Evolutionary conservation across 1,140 invertebrate genomes (phyloP).

Genomic region (Schlechtendalia chinensis): DNA sequence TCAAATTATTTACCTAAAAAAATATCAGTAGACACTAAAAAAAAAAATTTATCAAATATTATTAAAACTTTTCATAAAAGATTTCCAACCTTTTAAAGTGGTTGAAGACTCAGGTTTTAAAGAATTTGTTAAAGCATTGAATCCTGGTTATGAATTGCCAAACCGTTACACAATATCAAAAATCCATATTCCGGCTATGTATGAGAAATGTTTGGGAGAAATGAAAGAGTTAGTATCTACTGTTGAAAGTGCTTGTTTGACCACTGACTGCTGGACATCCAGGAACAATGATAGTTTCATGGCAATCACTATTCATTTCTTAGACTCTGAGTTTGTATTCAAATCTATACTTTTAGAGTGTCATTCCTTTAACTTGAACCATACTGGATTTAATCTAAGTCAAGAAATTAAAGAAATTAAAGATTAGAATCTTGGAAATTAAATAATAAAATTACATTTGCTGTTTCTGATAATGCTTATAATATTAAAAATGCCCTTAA

Average conservation of each 20-base stretch:
- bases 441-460: not conserved
- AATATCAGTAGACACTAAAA: slow-evolving; percentile 17
- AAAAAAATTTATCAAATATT: slow-evolving; percentile 48
- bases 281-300: not conserved
- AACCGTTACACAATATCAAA: slow-evolving; percentile 50
- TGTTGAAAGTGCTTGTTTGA: not conserved
- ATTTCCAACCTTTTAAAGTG: slow-evolving; percentile 53
- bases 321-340: not conserved
- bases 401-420: too few relatives aligned
- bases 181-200: slow-evolving; percentile 52
- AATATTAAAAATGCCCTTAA: slow-evolving; percentile 1
- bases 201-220: slow-evolving; percentile 48
- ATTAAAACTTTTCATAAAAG: slow-evolving; percentile 51
- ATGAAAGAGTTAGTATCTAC: not conserved
- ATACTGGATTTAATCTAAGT: slow-evolving; percentile 17
- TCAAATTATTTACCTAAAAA: not conserved
- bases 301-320: slow-evolving; percentile 14
- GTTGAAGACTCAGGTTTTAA: slow-evolving; percentile 53
- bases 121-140: slow-evolving; percentile 50
- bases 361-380: not conserved
- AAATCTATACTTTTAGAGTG: not conserved
- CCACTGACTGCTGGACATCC: not conserved
- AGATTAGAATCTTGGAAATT: not conserved
- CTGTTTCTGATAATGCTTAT: slow-evolving; percentile 3
- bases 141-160: slow-evolving; percentile 52